Conservation (phyloP, 2,888 invertebrate genomes). For the Cerceris rybyensis region DNA sequence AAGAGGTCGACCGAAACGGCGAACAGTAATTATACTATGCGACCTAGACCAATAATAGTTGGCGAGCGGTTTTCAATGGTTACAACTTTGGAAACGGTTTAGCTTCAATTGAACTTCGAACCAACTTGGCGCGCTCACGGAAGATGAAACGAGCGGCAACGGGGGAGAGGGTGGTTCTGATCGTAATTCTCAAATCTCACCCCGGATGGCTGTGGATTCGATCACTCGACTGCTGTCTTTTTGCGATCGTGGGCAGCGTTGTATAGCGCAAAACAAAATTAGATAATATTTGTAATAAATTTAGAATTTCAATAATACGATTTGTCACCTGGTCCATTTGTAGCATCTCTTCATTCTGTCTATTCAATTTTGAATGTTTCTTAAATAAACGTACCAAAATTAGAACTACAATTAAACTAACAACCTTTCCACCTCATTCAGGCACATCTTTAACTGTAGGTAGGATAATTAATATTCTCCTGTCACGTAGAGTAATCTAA, state of each 20-base stretch:
- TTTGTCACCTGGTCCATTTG: no score
- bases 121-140: conserved; percentile 63
- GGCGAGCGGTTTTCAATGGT: conserved; percentile 75
- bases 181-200: conserved; percentile 55
- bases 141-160: conserved; percentile 64
- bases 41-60: conserved; percentile 76
- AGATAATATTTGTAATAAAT: no score
- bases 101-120: conserved; percentile 76
- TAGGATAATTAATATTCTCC: no score
- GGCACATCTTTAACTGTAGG: no score
- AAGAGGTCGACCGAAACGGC: conserved; percentile 41
- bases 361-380: no score
- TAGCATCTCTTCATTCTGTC: no score
- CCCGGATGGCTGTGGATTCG: conserved; percentile 30
- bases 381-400: no score
- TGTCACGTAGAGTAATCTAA: no score
- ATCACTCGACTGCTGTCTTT: conserved; percentile 37
- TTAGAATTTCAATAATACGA: no score
- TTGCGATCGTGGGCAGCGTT: conserved; percentile 18
- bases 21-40: conserved; percentile 76
- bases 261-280: no score
- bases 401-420: no score
- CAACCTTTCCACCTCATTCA: no score
- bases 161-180: conserved; percentile 21
- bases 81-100: conserved; percentile 74